A percentile compares a stretch with the other conserved stretches of the same genome.
Conservation (phyloP, 2,113 vertebrate genomes). For the Aphelocoma coerulescens region DNA sequence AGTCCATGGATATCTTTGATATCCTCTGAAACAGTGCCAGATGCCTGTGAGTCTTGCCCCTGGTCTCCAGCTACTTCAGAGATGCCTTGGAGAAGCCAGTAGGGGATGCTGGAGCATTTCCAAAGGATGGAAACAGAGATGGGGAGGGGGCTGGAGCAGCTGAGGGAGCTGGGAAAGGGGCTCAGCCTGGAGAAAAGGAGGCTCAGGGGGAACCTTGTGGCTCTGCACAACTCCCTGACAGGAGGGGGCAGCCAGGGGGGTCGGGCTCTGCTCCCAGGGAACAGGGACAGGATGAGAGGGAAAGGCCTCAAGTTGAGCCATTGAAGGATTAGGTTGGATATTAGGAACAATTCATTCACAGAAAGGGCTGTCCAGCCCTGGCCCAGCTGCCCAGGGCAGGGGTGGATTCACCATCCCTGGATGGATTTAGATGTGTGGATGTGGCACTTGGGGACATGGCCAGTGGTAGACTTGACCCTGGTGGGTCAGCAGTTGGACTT, state of each 20-base stretch:
- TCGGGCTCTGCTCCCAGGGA: not conserved
- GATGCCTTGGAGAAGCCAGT: not conserved
- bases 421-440: not conserved
- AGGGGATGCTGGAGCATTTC: not conserved
- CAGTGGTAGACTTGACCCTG: not conserved
- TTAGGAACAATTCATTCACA: too few species aligned
- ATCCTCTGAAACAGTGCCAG: not conserved
- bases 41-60: not conserved
- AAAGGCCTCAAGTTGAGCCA: accelerated
- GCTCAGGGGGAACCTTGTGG: not conserved
- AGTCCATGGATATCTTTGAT: not conserved
- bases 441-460: not conserved
- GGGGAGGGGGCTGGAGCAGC: not conserved
- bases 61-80: not conserved
- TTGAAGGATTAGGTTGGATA: not conserved
- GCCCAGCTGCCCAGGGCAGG: not conserved
- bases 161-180: not conserved
- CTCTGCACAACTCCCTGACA: not conserved
- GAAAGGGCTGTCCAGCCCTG: not conserved
- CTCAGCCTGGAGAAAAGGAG: not conserved
- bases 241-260: not conserved
- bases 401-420: not conserved
- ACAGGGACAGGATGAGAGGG: not conserved
- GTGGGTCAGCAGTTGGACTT: not conserved
- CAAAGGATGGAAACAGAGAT: not conserved